Conservation (phyloP, 64 coral and sea anemone genomes). For the Dendronephthya gigantea region DNA sequence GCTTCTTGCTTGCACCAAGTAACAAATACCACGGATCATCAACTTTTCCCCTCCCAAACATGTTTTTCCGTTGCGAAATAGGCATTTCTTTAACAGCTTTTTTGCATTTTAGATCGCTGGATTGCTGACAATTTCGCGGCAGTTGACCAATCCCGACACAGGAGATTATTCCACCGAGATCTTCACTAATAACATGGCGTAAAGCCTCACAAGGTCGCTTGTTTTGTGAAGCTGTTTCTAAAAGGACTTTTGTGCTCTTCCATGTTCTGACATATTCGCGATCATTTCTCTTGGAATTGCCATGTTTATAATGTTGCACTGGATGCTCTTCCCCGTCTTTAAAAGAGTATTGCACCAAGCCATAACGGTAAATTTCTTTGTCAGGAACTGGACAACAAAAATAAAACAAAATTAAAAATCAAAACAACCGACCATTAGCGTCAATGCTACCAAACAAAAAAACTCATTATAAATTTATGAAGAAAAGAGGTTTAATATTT, state of each 20-base stretch:
- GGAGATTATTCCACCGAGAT: slow-evolving; percentile 32
- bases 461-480: too few relatives aligned
- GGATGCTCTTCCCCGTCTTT: slow-evolving; percentile 35
- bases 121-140: slow-evolving; percentile 37
- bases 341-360: slow-evolving; percentile 41
- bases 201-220: slow-evolving; percentile 39
- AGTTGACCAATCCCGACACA: slow-evolving; percentile 42
- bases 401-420: background rate
- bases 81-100: slow-evolving; percentile 1
- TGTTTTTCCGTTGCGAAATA: slow-evolving; percentile 12
- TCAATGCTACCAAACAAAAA: too few relatives aligned
- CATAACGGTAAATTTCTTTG: slow-evolving; percentile 25
- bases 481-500: too few relatives aligned
- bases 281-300: slow-evolving; percentile 39
- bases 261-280: slow-evolving; percentile 28
- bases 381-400: slow-evolving; percentile 19
- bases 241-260: slow-evolving; percentile 25
- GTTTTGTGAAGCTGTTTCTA: slow-evolving; percentile 15
- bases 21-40: slow-evolving; percentile 38
- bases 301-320: slow-evolving; percentile 21
- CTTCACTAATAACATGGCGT: slow-evolving; percentile 33
- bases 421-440: background rate
- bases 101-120: slow-evolving; percentile 18
- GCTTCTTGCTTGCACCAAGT: slow-evolving; percentile 22
- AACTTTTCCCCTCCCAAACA: slow-evolving; percentile 22